Evolutionary conservation across 2,113 vertebrate species (phyloP).

Genomic region (Erythrocebus patas): DNA sequence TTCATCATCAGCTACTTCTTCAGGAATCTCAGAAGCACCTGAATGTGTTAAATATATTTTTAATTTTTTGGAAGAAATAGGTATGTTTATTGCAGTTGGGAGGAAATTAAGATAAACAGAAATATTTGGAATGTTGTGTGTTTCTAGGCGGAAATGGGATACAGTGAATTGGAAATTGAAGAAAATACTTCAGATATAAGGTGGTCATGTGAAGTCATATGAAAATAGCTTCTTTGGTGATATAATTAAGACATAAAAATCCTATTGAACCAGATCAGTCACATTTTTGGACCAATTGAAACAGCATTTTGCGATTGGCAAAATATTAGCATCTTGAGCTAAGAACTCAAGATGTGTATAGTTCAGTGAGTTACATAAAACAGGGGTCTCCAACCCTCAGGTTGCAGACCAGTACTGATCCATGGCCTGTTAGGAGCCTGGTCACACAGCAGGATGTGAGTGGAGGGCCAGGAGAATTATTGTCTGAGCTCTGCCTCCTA

Average conservation of each 20-base stretch:
- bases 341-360: background rate
- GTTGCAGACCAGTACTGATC: too few species aligned
- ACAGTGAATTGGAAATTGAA: background rate
- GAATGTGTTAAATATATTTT: background rate
- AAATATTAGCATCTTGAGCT: background rate
- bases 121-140: background rate
- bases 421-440: too few species aligned
- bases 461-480: too few species aligned
- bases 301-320: background rate
- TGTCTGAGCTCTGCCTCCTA: too few species aligned
- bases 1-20: constrained; percentile 84
- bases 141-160: background rate
- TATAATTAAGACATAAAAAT: background rate
- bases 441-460: too few species aligned
- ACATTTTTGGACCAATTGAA: background rate
- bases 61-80: constrained; percentile 85
- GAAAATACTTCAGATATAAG: background rate
- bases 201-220: background rate
- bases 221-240: background rate
- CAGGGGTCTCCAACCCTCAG: too few species aligned
- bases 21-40: constrained; percentile 79
- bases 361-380: background rate
- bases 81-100: constrained; percentile 66
- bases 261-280: background rate
- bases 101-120: constrained; percentile 1